Percentiles rank a stretch among this genome's conserved stretches.
These are phyloP conservation scores for Linepithema humile DNA, from an alignment of 1,140 invertebrate species.

Conservation along the genomic window DNA sequence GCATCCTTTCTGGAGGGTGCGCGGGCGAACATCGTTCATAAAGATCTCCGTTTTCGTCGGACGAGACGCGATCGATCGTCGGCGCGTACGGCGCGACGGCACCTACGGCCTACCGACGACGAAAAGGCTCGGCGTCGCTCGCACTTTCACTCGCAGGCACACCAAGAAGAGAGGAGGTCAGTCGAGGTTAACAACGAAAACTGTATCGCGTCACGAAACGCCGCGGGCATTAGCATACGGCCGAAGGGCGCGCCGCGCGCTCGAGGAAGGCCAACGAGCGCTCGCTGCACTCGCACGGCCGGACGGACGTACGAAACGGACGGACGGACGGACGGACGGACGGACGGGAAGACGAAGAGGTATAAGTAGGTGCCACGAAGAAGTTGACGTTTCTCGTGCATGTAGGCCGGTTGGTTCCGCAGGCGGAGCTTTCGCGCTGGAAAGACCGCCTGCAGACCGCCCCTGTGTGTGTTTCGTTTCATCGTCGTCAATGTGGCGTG, in stretches of 20 bases:
- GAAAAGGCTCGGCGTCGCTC: slow-evolving; percentile 7
- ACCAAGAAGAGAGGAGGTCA: slow-evolving; percentile 40
- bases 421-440: slow-evolving; percentile 74
- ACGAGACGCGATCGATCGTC: slow-evolving; percentile 44
- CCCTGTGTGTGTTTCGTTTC: slow-evolving; percentile 64
- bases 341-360: slow-evolving; percentile 28
- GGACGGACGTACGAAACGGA: neutral
- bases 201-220: slow-evolving; percentile 66
- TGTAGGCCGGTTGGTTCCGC: slow-evolving; percentile 62
- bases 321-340: slow-evolving; percentile 10
- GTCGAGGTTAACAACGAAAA: slow-evolving; percentile 64
- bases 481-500: slow-evolving; percentile 68
- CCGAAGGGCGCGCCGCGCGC: slow-evolving; percentile 33
- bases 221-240: slow-evolving; percentile 62
- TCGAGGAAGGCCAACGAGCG: neutral
- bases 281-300: neutral
- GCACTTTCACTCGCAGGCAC: slow-evolving; percentile 64
- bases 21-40: slow-evolving; percentile 2
- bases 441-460: slow-evolving; percentile 76
- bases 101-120: neutral
- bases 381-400: slow-evolving; percentile 66
- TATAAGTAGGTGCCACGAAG: slow-evolving; percentile 46
- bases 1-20: neutral
- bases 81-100: neutral
- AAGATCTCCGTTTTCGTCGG: slow-evolving; percentile 50